These are phyloP conservation scores for Aphrophora alni DNA, from an alignment of 2,888 invertebrate species.

Conservation along the genomic window DNA sequence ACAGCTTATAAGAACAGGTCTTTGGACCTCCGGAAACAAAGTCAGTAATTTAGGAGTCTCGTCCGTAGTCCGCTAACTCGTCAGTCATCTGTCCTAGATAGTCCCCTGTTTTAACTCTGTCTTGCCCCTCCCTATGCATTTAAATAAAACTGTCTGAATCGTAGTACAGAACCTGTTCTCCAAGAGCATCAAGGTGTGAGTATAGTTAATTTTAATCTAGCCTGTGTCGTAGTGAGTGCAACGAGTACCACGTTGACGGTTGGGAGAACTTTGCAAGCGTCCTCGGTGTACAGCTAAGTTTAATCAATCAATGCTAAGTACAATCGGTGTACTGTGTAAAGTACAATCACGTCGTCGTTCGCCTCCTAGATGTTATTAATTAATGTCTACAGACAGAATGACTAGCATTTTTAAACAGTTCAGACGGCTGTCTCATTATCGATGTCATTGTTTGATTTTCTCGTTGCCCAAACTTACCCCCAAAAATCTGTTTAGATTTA, in stretches of 20 bases:
- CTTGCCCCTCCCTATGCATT: conserved; percentile 7
- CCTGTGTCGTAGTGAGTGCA: conserved; percentile 29
- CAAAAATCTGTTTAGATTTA: conserved; percentile 48
- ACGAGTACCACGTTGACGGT: conserved; percentile 25
- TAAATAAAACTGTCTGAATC: conserved; percentile 29
- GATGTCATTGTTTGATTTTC: conserved; percentile 50
- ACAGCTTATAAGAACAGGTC: conserved; percentile 29
- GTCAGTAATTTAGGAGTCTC: conserved; percentile 18
- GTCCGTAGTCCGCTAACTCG: conserved; percentile 21
- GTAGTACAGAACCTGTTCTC: conserved; percentile 11
- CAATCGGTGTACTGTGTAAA: too few relatives aligned
- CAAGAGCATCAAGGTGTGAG: conserved; percentile 16
- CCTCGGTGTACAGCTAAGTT: not conserved
- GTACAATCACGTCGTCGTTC: conserved; percentile 1
- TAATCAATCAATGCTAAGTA: too few relatives aligned
- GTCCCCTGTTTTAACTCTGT: conserved; percentile 35
- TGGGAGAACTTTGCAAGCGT: conserved; percentile 1
- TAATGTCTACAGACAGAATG: conserved; percentile 14
- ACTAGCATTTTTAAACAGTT: conserved; percentile 39
- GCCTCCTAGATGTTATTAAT: conserved; percentile 1
- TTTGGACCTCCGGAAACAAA: conserved; percentile 37
- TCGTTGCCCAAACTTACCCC: conserved; percentile 51
- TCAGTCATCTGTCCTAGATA: conserved; percentile 29
- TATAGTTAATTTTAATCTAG: conserved; percentile 25
- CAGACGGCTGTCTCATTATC: conserved; percentile 27